A percentile compares a stretch with the other conserved stretches of the same genome.
These are phyloP conservation scores for Pollenia labialis DNA, from an alignment of 2,888 invertebrate genomes.

Conservation along the genomic window DNA sequence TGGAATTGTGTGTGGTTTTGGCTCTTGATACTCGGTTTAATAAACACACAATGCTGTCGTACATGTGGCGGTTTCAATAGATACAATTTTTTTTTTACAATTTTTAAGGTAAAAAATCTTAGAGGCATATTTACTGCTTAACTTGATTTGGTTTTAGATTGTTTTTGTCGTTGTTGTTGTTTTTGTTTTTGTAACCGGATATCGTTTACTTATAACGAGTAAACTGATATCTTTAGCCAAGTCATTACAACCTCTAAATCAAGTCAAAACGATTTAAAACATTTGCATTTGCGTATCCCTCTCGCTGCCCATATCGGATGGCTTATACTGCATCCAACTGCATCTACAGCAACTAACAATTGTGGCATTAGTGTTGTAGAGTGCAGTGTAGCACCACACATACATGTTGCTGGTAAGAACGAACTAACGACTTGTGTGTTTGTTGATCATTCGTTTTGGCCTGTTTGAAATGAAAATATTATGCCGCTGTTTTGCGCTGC, in stretches of 20 bases:
- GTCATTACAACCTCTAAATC: constrained; percentile 74
- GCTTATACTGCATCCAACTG: background rate
- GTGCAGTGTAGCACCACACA: no score
- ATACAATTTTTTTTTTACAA: constrained; percentile 18
- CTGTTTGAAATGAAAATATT: constrained; percentile 56
- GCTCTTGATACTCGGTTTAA: constrained; percentile 63
- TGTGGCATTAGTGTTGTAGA: constrained; percentile 26
- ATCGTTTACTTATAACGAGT: constrained; percentile 71
- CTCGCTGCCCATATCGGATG: constrained; percentile 24
- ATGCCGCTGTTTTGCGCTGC: constrained; percentile 67
- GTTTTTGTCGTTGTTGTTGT: constrained; percentile 37
- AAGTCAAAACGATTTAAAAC: constrained; percentile 73
- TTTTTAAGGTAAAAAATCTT: constrained; percentile 40
- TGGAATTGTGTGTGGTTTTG: constrained; percentile 73
- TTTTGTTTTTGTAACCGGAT: constrained; percentile 72
- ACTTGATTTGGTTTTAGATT: constrained; percentile 47
- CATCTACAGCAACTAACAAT: constrained; percentile 33
- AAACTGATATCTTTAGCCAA: constrained; percentile 73
- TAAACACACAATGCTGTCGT: constrained; percentile 40
- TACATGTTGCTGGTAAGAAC: constrained; percentile 1
- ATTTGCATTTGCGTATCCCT: constrained; percentile 67
- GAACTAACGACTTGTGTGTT: background rate
- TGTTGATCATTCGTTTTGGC: constrained; percentile 43
- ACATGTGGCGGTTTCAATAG: constrained; percentile 59
- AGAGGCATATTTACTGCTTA: constrained; percentile 56